Evolutionary conservation across 37 sponge, comb jelly and placozoan species (phyloP).

Genomic region (Corticium candelabrum): DNA sequence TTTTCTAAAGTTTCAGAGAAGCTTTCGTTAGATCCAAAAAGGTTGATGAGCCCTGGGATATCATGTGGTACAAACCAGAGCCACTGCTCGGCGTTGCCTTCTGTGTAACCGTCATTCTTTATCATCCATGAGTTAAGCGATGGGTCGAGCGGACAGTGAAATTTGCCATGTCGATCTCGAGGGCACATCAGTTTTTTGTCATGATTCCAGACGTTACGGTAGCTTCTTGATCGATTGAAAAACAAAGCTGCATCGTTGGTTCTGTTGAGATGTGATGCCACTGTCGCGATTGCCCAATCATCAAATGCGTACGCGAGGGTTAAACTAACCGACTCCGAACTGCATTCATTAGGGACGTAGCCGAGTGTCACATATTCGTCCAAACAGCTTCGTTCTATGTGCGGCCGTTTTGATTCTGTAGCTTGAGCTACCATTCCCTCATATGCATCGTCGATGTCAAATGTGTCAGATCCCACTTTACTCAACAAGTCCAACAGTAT

Average conservation of each 20-base stretch:
- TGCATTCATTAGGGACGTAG: slow-evolving; percentile 24
- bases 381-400: slow-evolving; percentile 24
- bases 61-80: slow-evolving; percentile 61
- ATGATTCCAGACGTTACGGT: slow-evolving; percentile 35
- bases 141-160: slow-evolving; percentile 36
- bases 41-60: slow-evolving; percentile 30
- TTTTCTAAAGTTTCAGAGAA: slow-evolving; percentile 27
- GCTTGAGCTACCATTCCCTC: slow-evolving; percentile 29
- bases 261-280: slow-evolving; percentile 19
- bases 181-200: slow-evolving; percentile 36
- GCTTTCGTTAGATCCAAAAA: slow-evolving; percentile 14
- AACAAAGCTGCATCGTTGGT: slow-evolving; percentile 17
- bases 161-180: slow-evolving; percentile 15
- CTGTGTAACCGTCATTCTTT: slow-evolving; percentile 21
- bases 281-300: slow-evolving; percentile 36
- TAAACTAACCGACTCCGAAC: slow-evolving; percentile 24
- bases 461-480: slow-evolving; percentile 3
- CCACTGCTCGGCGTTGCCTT: slow-evolving; percentile 54
- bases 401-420: slow-evolving; percentile 7
- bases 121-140: slow-evolving; percentile 30
- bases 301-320: slow-evolving; percentile 47
- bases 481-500: slow-evolving; percentile 28
- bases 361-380: slow-evolving; percentile 27
- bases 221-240: slow-evolving; percentile 34
- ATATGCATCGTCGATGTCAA: slow-evolving; percentile 24